Evolutionary conservation across 2,888 invertebrate genomes (phyloP).

Genomic region (Atethmia centrago): DNA sequence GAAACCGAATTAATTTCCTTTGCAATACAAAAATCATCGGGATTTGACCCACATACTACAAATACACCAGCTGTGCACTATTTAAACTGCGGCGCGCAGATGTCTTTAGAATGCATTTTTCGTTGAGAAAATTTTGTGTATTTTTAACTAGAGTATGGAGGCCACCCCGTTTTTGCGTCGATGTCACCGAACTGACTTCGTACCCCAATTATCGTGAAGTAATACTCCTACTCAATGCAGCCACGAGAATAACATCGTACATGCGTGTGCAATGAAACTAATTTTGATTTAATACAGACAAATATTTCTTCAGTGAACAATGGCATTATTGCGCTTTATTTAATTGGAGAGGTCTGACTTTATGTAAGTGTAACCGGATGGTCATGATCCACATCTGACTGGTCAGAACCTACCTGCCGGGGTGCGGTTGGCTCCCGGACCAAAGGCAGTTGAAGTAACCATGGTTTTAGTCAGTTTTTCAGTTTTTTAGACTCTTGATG

Average conservation of each 20-base stretch:
- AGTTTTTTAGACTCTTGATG: too few relatives aligned
- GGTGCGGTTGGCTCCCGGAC: neutral
- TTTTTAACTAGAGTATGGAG: constrained; percentile 46
- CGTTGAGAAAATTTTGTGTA: constrained; percentile 54
- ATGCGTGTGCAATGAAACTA: neutral
- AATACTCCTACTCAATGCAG: neutral
- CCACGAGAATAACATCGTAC: neutral
- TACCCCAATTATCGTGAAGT: constrained; percentile 17
- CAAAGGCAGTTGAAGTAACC: neutral
- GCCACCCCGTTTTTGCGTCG: constrained; percentile 22
- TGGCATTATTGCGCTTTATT: neutral
- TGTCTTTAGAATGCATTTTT: constrained; percentile 80
- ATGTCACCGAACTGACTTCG: constrained; percentile 21
- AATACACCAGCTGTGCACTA: constrained; percentile 66
- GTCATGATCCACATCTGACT: neutral
- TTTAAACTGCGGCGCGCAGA: constrained; percentile 67
- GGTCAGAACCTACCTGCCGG: neutral
- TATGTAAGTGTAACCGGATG: neutral
- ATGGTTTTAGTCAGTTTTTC: neutral
- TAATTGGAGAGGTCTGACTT: neutral
- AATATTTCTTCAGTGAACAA: neutral
- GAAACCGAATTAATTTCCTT: neutral
- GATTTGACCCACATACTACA: constrained; percentile 75
- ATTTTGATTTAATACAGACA: neutral
- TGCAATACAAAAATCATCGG: constrained; percentile 64